Evolutionary conservation across 92 coral and sea anemone species (phyloP), one percentile per base, ranked within the genome.

Genomic region (Porites cylindrica): DNA sequence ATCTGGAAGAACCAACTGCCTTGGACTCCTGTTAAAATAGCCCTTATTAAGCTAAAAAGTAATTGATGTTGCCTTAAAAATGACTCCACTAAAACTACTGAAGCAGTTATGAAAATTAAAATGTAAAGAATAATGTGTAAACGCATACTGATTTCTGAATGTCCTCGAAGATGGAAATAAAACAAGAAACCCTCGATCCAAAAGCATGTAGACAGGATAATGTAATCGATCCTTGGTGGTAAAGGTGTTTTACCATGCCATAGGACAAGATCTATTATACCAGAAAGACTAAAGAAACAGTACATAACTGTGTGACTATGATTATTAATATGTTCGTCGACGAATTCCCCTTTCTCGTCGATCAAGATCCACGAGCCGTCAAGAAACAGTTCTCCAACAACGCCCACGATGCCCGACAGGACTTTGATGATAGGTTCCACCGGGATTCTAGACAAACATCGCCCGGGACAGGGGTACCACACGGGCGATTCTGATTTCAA

Each of bases 1-100:
- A 94, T 89, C 75, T 96, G 98, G 79, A 85, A 91, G 89, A 96
- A 96, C 98, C 98, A 96, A 17, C 98, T 78, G 1, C 98, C 98
- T 79, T 96, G 98, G 13, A 93, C 66, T 26, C 92, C 84, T 17
- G 86, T 51, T 50, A 96, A 81, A 84, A 90, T 88, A 68, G 98
- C 94, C 61, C 98, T 90, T 66, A 86, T 67, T 68, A 94, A 38
- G 32, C 82, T 62, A 24, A 87, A 90, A 69, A 96, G 29, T 24
- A 76, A 74, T 62, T 86, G 82, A 26, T 88, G 82, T 29, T 73
- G 86, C 74, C 70, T 54, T 62, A 85, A 86, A 75, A 84, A 86
- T 86, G 93, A 85, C 61, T 96, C 97, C 75, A 71, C 18, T 51
- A 93, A 32, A 53, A 96, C 68, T 10, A 86, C 73, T 7, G 88